Base-by-base conservation (phyloP, 2,113 vertebrate genomes). In the Myrmecophaga tridactyla region DNA sequence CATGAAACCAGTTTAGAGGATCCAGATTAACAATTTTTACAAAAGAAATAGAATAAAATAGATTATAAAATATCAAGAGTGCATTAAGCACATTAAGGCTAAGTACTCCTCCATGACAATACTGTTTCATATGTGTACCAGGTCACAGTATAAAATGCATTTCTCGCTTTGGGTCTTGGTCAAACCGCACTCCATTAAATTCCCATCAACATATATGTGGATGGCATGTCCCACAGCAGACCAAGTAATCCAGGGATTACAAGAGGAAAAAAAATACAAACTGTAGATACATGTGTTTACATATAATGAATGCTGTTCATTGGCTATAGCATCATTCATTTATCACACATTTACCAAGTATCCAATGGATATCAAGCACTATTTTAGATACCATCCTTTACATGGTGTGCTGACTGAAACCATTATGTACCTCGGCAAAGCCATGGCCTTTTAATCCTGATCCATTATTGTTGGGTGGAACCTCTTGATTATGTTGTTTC, bases 151-250 rank as follows among this genome's bases (percentile, higher is more conserved):
- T 62, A 85, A 95, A 92, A 92, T 72, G 56, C 34, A 46, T 92
- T 92, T 62, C 29, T 83, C 60, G 62, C 29, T 77, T 41, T 36
- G 43, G 51, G 62, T 89, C 51, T 46, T 86, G 20, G 41, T 93
- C 63, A 86, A 51, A 85, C 34, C 70, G 77, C 62, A 93, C 29
- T 89, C 27, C 89, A 89, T 85, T 90, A 86, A 93, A 65, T 65
- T 14, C 85, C 75, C 31, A 73, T n/a, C 65, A 89, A 65, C 29
- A 84, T 67, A 36, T 80, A 48, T 4, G 14, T 80, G 31, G 80
- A 43, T 81, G 58, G n/a, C 58, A 86, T 58, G 15, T 65, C 73
- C 69, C 34, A 89, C 0, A 89, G 46, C 31, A 58, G 36, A 72
- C 39, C 75, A 88, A 76, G 60, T 70, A 78, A 89, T 72, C 36